A percentile compares a stretch with the other conserved stretches of the same genome.
Evolutionary conservation across 2,797 vertebrate genomes (phyloP).

Genomic region (Neostethus bicornis): DNA sequence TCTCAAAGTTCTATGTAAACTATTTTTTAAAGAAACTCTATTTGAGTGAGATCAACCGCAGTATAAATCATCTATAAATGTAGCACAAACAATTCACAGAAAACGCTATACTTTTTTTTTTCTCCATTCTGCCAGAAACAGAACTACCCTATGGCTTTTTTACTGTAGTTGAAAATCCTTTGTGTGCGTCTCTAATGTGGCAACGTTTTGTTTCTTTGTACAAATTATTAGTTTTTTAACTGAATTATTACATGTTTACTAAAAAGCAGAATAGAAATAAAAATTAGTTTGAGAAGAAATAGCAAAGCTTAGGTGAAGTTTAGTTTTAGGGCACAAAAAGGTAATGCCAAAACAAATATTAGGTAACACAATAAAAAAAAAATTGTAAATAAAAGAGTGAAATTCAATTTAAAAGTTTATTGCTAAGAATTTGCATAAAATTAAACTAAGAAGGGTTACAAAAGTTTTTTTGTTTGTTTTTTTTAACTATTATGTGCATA

Average conservation of each 20-base stretch:
- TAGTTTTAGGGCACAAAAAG: no score
- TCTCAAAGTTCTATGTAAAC: conserved; percentile 51
- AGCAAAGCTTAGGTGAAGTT: no score
- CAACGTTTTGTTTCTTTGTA: background rate
- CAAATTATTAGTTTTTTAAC: background rate
- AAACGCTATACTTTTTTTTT: conserved; percentile 10
- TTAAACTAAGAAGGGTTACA: no score
- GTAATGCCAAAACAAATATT: no score
- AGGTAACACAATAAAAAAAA: no score
- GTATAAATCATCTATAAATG: conserved; percentile 37
- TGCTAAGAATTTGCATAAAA: no score
- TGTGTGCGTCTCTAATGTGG: conserved; percentile 23
- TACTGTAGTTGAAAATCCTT: conserved; percentile 30
- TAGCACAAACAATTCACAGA: conserved; percentile 27
- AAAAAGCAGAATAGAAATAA: no score
- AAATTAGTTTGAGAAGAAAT: no score
- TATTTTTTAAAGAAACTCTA: conserved; percentile 44
- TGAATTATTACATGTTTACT: background rate
- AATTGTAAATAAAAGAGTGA: no score
- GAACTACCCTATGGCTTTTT: conserved; percentile 32
- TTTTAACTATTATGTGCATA: no score
- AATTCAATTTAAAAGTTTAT: no score
- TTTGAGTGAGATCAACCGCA: conserved; percentile 27
- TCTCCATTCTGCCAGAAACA: conserved; percentile 5
- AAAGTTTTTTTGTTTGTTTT: no score